Evolutionary conservation across 2,113 vertebrate species (phyloP), one percentile per base, ranked within the genome.

Genomic region (Serinus canaria): DNA sequence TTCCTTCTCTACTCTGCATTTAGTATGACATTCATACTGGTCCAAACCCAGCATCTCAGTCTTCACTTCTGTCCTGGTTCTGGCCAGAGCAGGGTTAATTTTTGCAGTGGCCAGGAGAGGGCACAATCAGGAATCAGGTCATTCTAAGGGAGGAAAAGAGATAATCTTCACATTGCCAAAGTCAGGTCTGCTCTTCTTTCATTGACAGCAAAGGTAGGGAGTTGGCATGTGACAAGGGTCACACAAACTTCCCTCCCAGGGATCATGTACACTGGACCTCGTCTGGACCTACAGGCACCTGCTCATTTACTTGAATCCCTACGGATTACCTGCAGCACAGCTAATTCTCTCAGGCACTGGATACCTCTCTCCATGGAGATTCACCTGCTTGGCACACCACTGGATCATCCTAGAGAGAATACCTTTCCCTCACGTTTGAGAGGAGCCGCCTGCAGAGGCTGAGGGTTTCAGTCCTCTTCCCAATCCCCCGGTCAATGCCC

Each of bases 201-300:
- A 27, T 3, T 55, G 47, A 18, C 27, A 73, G 33, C 33, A 64
- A 10, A 1, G 22, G 11, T 12, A 27, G 13, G 37, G 47, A 37
- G 39, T 12, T 46, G 49, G 28, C 39, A 20, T 7, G 15, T 0
- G 0, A 37, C 22, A 20, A 27, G 14, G 23, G 22, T 37, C 20
- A 14, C 18, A 46, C 14, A 73, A 27, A 46, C 15, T 55, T 53
- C 58, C 13, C 6, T 8, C 39, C 27, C 58, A 63, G 30, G 25
- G 11, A 31, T 17, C 17, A 9, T 46, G 17, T 14, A 37, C 47
- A 5, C 22, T 9, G 39, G 11, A 46, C 33, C 81, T 37, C 58
- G 46, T 27, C 39, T 73, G 47, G 13, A 37, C 14, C 17, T 37
- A 37, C 27, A 46, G 39, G 22, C 0, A 0, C 21, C 39, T 44